Percentiles rank a stretch among this genome's conserved stretches.
Conservation (phyloP, 2,113 vertebrate species). For the Hypocryptadius cinnamomeus region DNA sequence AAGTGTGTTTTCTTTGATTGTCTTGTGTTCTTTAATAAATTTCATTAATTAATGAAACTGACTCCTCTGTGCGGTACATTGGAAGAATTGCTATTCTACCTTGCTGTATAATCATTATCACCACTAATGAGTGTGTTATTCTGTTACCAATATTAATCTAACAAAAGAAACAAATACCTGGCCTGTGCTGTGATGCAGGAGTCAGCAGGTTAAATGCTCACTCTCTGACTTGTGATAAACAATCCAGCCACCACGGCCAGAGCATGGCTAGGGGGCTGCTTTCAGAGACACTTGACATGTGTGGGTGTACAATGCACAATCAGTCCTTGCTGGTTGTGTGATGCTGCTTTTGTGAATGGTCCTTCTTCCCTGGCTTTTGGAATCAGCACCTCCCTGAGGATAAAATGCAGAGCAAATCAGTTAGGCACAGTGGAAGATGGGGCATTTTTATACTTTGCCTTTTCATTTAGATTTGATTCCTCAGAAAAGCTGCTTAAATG, state of each 20-base stretch:
- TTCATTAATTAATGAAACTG: constrained; percentile 56
- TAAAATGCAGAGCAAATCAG: constrained; percentile 62
- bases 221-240: not conserved
- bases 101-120: constrained; percentile 23
- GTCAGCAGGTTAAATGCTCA: constrained; percentile 28
- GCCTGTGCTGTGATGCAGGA: not conserved
- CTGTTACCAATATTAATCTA: constrained; percentile 35
- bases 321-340: not conserved
- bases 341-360: not conserved
- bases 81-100: constrained; percentile 26
- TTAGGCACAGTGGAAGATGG: constrained; percentile 53
- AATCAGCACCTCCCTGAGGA: constrained; percentile 36
- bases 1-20: constrained; percentile 18
- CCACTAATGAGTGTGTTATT: constrained; percentile 33
- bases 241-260: not conserved
- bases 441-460: constrained; percentile 41
- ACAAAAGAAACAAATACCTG: constrained; percentile 38
- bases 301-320: not conserved
- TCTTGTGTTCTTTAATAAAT: constrained; percentile 55
- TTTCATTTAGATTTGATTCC: constrained; percentile 51
- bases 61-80: not conserved
- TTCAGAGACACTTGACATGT: not conserved
- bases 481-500: constrained; percentile 58
- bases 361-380: not conserved
- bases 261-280: not conserved